Evolutionary conservation across 2,888 invertebrate genomes (phyloP).

Genomic region (Hipparchia sbordonii): DNA sequence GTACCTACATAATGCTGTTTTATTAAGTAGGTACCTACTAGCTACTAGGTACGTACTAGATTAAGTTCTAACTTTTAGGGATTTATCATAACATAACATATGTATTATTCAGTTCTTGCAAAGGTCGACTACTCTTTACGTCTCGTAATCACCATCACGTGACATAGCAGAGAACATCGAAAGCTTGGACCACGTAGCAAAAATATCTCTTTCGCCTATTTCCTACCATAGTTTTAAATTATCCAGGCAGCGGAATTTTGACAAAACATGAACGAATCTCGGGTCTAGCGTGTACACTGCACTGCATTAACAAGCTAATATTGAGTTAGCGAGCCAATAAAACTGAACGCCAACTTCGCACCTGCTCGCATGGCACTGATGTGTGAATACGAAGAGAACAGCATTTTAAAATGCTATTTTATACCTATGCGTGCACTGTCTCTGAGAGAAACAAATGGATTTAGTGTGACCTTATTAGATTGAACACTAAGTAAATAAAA

Average conservation of each 20-base stretch:
- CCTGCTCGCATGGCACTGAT: slow-evolving; percentile 45
- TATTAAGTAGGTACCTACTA: too few species aligned
- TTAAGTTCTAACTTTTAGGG: too few species aligned
- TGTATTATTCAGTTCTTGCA: too few species aligned
- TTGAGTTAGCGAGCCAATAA: slow-evolving; percentile 67
- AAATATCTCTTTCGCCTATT: too few species aligned
- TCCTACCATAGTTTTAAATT: background rate
- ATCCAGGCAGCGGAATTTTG: slow-evolving; percentile 5
- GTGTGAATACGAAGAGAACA: slow-evolving; percentile 6
- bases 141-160: too few species aligned
- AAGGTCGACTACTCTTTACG: too few species aligned
- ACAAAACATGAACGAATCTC: slow-evolving; percentile 40
- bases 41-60: too few species aligned
- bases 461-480: background rate
- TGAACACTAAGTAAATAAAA: too few species aligned
- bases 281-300: slow-evolving; percentile 34
- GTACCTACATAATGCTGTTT: too few species aligned
- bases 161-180: too few species aligned
- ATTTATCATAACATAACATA: too few species aligned
- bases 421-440: background rate
- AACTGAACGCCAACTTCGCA: slow-evolving; percentile 51
- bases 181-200: too few species aligned
- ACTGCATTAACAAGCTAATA: slow-evolving; percentile 66
- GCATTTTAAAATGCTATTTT: background rate
- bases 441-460: background rate